Base-by-base conservation (phyloP, 2,888 invertebrate species). In the Anarsia innoxiella region DNA sequence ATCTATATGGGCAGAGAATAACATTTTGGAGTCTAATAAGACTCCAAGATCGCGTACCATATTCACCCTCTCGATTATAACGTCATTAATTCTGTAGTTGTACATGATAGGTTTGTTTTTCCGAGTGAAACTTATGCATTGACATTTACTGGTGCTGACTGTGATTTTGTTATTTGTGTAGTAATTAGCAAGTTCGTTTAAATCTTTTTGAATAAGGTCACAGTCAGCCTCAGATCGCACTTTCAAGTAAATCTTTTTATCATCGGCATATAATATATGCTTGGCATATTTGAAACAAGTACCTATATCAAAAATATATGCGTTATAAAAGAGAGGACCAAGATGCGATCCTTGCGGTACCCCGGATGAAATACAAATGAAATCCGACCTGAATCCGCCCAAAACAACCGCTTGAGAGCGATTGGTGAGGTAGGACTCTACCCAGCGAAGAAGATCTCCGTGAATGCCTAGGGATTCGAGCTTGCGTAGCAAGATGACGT, bases 1-100 rank as follows among this genome's bases (percentile, higher is more conserved):
- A 5, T 19, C 16, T 3, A 19, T 6, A 9, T 31, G 31, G 8
- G 9, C 16, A 9, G 31, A 8, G 3, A 31, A 16, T 10, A 6
- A 5, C 8, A 31, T 2, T 19, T 19, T 31, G 5, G 2, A 9
- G 19, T 31, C 31, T 6, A 31, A 19, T 8, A 19, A 4, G 8
- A 31, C 19, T 2, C 31, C 31, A 16, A 31, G 11, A 12, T 31
- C 31, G 9, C 31, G 15, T 23, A 33, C 25, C n/a, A 25, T 12
- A 9, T 25, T 25, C 23, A 37, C 37, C 31, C 23, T 31, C 9
- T 19, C 23, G 2, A 12, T 28, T 28, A 12, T 10, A n/a, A 28
- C 12, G 28, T 12, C 28, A 12, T 28, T 12, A 12, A 28, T 3
- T 12, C 12, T 28, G 9, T 28, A 28, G 3, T 3, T 4, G n/a